Conservation (phyloP, 2,888 invertebrate genomes). For the Parnassius smintheus region DNA sequence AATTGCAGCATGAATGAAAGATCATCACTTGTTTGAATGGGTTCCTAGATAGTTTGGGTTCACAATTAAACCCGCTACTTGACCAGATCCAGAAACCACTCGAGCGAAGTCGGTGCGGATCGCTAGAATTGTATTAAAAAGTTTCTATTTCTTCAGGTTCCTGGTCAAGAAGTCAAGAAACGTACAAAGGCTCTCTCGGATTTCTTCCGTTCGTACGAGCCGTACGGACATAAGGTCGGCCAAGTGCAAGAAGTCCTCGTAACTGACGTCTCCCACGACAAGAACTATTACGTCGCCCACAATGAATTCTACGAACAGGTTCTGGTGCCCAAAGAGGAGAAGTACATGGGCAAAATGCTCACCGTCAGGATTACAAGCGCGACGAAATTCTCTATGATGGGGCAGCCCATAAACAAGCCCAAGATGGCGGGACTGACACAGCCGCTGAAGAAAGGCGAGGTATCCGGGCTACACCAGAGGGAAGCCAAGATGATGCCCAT, state of each 20-base stretch:
- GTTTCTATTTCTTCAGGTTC: conserved; percentile 73
- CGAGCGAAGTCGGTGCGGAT: no score
- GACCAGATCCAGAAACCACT: no score
- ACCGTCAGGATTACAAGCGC: conserved; percentile 86
- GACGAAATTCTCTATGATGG: conserved; percentile 90
- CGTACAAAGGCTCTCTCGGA: conserved; percentile 94
- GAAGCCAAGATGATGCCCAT: conserved; percentile 49
- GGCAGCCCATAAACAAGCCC: conserved; percentile 82
- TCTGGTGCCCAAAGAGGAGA: conserved; percentile 88
- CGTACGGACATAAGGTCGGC: conserved; percentile 87
- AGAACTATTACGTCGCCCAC: conserved; percentile 94
- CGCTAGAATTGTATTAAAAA: no score
- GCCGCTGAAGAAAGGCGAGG: conserved; percentile 77
- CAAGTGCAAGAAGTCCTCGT: conserved; percentile 90
- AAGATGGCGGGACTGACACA: conserved; percentile 76
- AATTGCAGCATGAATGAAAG: no score
- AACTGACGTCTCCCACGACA: conserved; percentile 96
- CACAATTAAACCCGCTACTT: no score
- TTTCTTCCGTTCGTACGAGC: conserved; percentile 93
- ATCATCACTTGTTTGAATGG: no score
- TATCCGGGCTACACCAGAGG: conserved; percentile 71
- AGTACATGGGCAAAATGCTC: conserved; percentile 91
- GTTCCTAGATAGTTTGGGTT: no score
- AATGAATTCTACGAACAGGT: conserved; percentile 97
- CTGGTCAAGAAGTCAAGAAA: conserved; percentile 92